phyloP scores from a whole-genome alignment of 2,888 invertebrate species.

The Odontothrips loti region DNA sequence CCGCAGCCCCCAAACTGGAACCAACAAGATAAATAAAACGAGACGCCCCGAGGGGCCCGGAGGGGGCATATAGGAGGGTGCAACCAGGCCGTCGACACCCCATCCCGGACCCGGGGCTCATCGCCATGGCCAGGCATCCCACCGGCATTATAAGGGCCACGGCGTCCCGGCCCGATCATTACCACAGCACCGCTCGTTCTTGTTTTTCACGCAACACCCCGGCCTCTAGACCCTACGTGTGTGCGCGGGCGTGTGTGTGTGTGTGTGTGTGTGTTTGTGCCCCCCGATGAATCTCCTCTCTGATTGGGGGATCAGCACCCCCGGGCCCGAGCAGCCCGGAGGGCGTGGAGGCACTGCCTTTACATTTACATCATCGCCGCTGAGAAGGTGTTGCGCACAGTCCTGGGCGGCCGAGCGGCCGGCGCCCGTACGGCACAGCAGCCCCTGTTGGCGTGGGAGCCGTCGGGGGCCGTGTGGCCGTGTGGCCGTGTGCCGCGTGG shows the following conservation, averaged over 20 bases:
- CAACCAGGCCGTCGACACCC: not conserved
- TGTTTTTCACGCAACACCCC: conserved; percentile 12
- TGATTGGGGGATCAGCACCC: not conserved
- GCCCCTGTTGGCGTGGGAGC: too few species aligned
- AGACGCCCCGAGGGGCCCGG: not conserved
- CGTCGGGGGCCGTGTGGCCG: too few species aligned
- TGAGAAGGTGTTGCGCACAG: not conserved
- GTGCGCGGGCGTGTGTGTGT: too few species aligned
- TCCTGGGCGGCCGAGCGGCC: too few species aligned
- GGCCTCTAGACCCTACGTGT: not conserved
- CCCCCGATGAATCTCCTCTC: too few species aligned
- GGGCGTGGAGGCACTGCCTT: not conserved
- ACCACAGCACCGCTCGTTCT: not conserved
- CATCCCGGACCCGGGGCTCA: not conserved
- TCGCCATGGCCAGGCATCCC: not conserved
- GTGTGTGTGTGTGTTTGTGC: too few species aligned
- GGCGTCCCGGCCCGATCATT: not conserved
- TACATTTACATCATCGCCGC: not conserved
- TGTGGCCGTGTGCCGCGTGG: too few species aligned
- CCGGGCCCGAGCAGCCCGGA: not conserved
- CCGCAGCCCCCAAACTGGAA: not conserved
- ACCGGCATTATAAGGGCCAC: not conserved
- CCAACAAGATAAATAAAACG: conserved; percentile 18
- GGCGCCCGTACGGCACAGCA: not conserved
- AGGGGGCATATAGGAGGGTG: not conserved